Percentiles rank a stretch among this genome's conserved stretches.
These are phyloP conservation scores for Agrotis exclamationis DNA, from an alignment of 2,888 invertebrate genomes.

Conservation along the genomic window DNA sequence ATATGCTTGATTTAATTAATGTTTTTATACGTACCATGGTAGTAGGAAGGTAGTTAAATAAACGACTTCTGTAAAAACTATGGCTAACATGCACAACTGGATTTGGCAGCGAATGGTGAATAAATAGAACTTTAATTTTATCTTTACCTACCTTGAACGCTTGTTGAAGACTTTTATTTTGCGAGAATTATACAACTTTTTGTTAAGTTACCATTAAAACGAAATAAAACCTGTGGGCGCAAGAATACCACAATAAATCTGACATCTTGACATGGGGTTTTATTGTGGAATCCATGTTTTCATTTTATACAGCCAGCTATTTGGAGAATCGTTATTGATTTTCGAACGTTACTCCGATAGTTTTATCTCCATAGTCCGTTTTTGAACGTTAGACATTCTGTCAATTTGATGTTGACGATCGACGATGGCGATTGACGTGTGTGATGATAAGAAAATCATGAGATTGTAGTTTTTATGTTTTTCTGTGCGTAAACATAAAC, in stretches of 20 bases:
- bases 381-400: conserved; percentile 43
- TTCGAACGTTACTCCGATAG: conserved; percentile 27
- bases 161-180: neutral
- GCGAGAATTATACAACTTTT: neutral
- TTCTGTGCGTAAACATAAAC: conserved; percentile 46
- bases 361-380: conserved; percentile 2
- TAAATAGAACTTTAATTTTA: conserved; percentile 41
- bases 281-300: neutral
- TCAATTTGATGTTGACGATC: conserved; percentile 37
- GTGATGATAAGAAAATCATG: conserved; percentile 37
- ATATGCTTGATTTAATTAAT: neutral
- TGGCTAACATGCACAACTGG: conserved; percentile 80
- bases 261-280: neutral
- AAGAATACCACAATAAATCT: neutral
- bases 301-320: conserved; percentile 22
- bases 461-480: conserved; percentile 57
- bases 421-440: conserved; percentile 28
- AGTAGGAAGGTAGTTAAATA: neutral
- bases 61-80: conserved; percentile 40
- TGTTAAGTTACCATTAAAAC: neutral
- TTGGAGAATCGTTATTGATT: conserved; percentile 30
- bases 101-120: conserved; percentile 83
- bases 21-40: neutral
- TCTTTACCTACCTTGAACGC: neutral
- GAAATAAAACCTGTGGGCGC: too few relatives aligned